phyloP scores from a whole-genome alignment of 2,888 invertebrate species.

The Noctua janthina region DNA sequence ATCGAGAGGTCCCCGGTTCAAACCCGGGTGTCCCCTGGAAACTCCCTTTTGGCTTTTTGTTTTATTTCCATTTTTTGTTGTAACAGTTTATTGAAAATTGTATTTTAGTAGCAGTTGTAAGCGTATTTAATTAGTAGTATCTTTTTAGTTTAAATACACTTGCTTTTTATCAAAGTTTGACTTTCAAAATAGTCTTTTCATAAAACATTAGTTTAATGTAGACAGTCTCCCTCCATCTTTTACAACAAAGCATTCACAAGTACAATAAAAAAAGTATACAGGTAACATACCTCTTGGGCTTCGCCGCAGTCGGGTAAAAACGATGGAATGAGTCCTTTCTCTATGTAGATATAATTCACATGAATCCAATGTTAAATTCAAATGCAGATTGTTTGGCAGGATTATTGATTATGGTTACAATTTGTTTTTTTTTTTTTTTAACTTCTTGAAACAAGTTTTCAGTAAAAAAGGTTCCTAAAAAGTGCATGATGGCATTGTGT shows the following conservation, averaged over 20 bases:
- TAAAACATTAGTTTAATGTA: background rate
- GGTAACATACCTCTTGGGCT: background rate
- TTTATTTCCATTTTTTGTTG: background rate
- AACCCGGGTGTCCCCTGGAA: slow-evolving; percentile 85
- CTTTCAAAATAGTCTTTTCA: background rate
- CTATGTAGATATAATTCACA: background rate
- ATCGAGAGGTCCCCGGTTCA: slow-evolving; percentile 88
- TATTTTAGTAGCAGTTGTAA: background rate
- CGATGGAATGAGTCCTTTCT: background rate
- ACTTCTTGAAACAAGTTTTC: background rate
- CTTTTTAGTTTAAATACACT: too few relatives aligned
- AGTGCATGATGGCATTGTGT: background rate
- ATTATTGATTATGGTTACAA: background rate
- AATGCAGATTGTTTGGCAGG: too few relatives aligned
- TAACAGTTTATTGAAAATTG: background rate
- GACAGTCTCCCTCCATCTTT: background rate
- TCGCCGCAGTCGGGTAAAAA: background rate
- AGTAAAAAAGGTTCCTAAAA: background rate
- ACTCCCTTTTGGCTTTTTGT: slow-evolving; percentile 25
- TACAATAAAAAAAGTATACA: background rate
- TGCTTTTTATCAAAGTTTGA: background rate
- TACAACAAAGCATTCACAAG: background rate
- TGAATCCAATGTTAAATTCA: too few relatives aligned
- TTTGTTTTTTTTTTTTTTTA: too few relatives aligned
- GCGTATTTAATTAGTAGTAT: too few relatives aligned